Evolutionary conservation across 2,797 vertebrate genomes (phyloP), one percentile per base, ranked within the genome.

Genomic region (Onychomys torridus): DNA sequence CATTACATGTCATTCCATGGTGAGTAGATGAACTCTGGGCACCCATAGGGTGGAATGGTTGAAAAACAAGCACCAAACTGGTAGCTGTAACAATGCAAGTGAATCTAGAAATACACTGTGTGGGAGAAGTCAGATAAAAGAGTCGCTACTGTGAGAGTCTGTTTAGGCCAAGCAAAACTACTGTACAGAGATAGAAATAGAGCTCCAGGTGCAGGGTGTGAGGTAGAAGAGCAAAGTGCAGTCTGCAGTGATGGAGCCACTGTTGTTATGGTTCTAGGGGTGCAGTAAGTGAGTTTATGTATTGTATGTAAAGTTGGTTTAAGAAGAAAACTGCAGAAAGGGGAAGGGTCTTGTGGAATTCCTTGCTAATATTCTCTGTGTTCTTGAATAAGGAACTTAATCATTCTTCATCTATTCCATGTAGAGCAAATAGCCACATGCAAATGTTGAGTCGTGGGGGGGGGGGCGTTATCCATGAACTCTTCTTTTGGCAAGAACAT

Each of bases 341-440:
- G 55, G 16, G 46, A 79, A 11, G 16, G 25, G 61, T 91, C 40
- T 79, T 82, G 4, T 89, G 49, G 67, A 59, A 75, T 37, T 86
- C 63, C 27, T 43, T 37, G 61, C 52, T 82, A 63, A 75, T 65
- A 89, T 83, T 27, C 17, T 95, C 46, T 86, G 0, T 89, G 43
- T 89, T 93, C 46, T 75, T 91, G 23, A 29, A 71, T 91, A 91
- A 86, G 29, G 46, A 91, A 76, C n/a, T 57, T 91, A 91, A 73
- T 94, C 46, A 88, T 52, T 92, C 52, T 82, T 1, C 16, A 13
- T 71, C 40, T 69, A 46, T 94, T 95, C 92, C 37, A 59, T 95
- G 2, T 52, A 37, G 4, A 40, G 78, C 76, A 81, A 94, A 91
- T 94, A 95, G 79, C 89, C 63, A 40, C 49, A 32, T 61, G 84